Base-by-base conservation (phyloP, 2,888 invertebrate genomes). In the Andrena flavipes region DNA sequence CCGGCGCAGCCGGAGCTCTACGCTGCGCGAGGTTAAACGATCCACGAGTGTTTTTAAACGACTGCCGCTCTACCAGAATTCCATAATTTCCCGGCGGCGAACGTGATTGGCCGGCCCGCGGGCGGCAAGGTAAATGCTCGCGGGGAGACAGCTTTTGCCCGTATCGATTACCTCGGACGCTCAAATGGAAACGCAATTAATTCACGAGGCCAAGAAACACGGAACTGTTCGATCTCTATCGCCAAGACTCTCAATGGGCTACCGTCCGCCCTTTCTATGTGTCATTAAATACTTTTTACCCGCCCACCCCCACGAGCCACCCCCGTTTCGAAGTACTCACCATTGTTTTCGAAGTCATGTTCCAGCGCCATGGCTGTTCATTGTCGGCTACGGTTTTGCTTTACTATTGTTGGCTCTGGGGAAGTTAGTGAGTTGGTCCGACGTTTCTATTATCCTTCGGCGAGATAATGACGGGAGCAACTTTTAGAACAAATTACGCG, bases 111-210 rank as follows among this genome's bases (percentile, higher is more conserved):
- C 13, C 48, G n/a, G 59, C 35, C 33, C 20, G 13, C 20, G 54
- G n/a, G 0, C 20, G 49, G 29, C 26, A 30, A 68, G 68, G 30
- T 68, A 54, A 68, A 68, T 54, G 51, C 20, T 20, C 29, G 10
- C 2, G 29, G 13, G 54, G 8, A 35, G 26, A 33, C 67, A 29
- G 33, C 23, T 56, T 23, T 42, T 16, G 42, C 33, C 20, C 6
- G 20, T 54, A 68, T 56, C 51, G 33, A 68, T 68, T 56, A 20
- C 13, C 23, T 10, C 56, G 56, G 23, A 56, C 56, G 56, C 8
- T 54, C 26, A 20, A 42, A 65, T 65, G 56, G 42, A 42, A 56
- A 65, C 42, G 65, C n/a, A 30, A 56, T 51, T 73, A 56, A 42
- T 65, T 65, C 56, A 56, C 51, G 56, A 71, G 20, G 13, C 30